Evolutionary conservation across 2,797 vertebrate genomes (phyloP).

Genomic region (Schizopygopsis malacanthus): DNA sequence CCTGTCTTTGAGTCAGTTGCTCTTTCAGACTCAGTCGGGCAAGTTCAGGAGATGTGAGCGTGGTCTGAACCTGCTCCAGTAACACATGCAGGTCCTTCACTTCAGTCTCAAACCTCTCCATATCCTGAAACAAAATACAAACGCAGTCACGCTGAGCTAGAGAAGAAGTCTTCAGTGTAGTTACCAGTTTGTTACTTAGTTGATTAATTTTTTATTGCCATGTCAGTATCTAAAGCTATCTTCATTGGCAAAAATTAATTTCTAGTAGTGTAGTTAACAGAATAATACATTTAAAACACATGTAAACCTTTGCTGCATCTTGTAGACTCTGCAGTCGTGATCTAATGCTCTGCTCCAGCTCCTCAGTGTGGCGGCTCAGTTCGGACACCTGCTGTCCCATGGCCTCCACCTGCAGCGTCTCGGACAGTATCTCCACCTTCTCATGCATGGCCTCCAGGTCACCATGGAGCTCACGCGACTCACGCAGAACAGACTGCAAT

Average conservation of each 20-base stretch:
- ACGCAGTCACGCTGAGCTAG: not conserved
- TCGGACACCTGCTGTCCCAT: slow-evolving; percentile 91
- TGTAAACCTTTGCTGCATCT: slow-evolving; percentile 87
- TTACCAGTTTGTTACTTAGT: not conserved
- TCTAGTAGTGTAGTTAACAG: not conserved
- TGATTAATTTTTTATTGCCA: not conserved
- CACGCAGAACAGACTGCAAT: slow-evolving; percentile 86
- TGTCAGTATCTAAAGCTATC: not conserved
- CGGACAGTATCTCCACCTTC: slow-evolving; percentile 83
- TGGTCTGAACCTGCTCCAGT: slow-evolving; percentile 91
- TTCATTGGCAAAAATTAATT: not conserved
- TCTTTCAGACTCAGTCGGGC: slow-evolving; percentile 95
- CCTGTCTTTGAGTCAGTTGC: slow-evolving; percentile 95
- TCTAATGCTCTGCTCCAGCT: slow-evolving; percentile 86
- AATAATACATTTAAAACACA: slow-evolving; percentile 53
- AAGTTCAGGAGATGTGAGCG: slow-evolving; percentile 89
- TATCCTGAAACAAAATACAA: slow-evolving; percentile 79
- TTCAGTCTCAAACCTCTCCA: slow-evolving; percentile 91
- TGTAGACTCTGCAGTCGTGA: slow-evolving; percentile 87
- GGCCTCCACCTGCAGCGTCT: slow-evolving; percentile 83
- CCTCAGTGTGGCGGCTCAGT: slow-evolving; percentile 86
- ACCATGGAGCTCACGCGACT: slow-evolving; percentile 88
- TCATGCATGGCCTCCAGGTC: slow-evolving; percentile 93
- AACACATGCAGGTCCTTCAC: slow-evolving; percentile 87
- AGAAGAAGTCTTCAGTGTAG: not conserved